These are phyloP conservation scores for Drosophila repletoides DNA, from an alignment of 1,140 invertebrate genomes.

Conservation along the genomic window DNA sequence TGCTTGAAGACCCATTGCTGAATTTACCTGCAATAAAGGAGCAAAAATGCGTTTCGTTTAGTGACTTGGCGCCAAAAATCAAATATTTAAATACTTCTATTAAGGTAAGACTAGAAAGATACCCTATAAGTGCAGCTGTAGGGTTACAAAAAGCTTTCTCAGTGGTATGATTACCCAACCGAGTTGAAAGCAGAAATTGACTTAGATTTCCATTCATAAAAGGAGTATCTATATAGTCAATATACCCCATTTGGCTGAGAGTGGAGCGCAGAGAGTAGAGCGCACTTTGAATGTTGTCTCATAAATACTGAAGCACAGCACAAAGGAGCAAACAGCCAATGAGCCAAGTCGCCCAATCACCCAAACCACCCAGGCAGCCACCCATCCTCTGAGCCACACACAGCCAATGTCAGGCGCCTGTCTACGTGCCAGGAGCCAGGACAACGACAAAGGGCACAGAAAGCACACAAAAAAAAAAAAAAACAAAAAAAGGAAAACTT, in stretches of 20 bases:
- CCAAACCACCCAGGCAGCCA: background rate
- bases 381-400: background rate
- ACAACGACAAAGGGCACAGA: slow-evolving; percentile 55
- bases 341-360: slow-evolving; percentile 3
- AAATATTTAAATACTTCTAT: too few relatives aligned
- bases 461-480: slow-evolving; percentile 20
- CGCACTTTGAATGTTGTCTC: slow-evolving; percentile 16
- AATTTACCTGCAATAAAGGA: slow-evolving; percentile 86
- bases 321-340: slow-evolving; percentile 38
- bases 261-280: background rate
- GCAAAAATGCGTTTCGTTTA: slow-evolving; percentile 42
- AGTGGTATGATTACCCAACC: too few relatives aligned
- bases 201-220: background rate
- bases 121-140: too few relatives aligned
- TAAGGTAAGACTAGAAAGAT: background rate
- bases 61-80: slow-evolving; percentile 35
- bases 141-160: too few relatives aligned
- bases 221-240: background rate
- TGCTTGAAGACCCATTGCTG: slow-evolving; percentile 90
- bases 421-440: slow-evolving; percentile 40
- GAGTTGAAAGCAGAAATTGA: too few relatives aligned
- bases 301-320: slow-evolving; percentile 24
- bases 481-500: slow-evolving; percentile 52
- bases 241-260: slow-evolving; percentile 11
- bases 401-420: slow-evolving; percentile 43